Base-by-base conservation (phyloP, 1,140 invertebrate genomes). In the Heliothis subflexa region DNA sequence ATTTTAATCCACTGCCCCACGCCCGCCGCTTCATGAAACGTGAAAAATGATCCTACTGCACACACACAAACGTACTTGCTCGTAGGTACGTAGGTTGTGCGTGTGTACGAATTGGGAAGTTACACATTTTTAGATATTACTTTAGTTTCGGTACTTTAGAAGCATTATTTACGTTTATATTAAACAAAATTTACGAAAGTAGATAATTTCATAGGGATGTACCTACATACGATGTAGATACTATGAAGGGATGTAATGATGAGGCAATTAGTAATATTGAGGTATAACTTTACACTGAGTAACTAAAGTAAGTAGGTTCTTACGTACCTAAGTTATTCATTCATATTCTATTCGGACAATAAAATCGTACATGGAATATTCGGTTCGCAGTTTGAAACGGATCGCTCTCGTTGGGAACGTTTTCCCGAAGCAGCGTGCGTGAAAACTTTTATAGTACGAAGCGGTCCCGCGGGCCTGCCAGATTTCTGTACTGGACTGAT, bases 1-100 rank as follows among this genome's bases (percentile, higher is more conserved):
- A 94, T 94, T 94, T 94, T 94, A 94, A 94, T 94, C 92, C 91
- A 93, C 83, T 93, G 85, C 84, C 88, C 86, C 87, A 85, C 88
- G 82, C 86, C 86, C 74, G 87, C 71, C 89, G 89, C 90, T 94
- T 93, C 92, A 94, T 94, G 91, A 92, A 93, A 93, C 87, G 91
- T 94, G 92, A 94, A 93, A 94, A 94, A 94, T 94, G 92, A 94
- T 92, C 89, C 75, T 82, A 54, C 59, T 71, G 81, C 81, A 78
- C 85, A 66, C 89, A 83, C 85, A 87, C 84, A 83, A 78, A 45
- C 50, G 13, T 83, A 55, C 59, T 33, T 55, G n/a, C 59, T 16
- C 66, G 25, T 57, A 79, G 62, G 13, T 83, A 70, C 40, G 25
- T 55, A 2, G 21, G 7, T 78, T 50, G 54, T 70, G 50, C 62